Conservation (phyloP, 2,113 vertebrate species). For the Mustelus asterias region DNA sequence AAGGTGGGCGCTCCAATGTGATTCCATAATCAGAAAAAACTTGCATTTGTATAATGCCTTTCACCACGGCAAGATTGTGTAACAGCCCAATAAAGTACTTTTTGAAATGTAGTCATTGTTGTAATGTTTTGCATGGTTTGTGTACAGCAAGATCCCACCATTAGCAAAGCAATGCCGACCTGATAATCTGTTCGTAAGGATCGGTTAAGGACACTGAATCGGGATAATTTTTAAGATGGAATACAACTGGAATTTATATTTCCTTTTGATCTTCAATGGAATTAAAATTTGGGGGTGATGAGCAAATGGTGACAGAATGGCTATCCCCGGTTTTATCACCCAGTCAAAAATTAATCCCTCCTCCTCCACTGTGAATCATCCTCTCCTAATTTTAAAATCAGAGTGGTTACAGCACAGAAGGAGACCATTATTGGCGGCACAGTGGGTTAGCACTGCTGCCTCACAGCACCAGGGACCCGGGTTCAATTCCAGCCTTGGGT, state of each 20-base stretch:
- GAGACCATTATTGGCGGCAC: no score
- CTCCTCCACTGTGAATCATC: no score
- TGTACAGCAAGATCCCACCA: no score
- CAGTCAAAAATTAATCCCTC: no score
- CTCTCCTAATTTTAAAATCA: no score
- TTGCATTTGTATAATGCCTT: neutral
- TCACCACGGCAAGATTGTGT: neutral
- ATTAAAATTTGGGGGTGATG: neutral
- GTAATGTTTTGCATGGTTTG: neutral
- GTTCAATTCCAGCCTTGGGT: no score
- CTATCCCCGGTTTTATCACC: neutral
- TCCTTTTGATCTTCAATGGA: neutral
- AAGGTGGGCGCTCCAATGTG: no score
- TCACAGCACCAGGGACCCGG: no score
- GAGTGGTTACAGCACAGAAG: no score
- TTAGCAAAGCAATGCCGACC: neutral
- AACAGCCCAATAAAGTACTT: neutral
- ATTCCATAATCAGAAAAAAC: neutral
- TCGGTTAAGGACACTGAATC: neutral
- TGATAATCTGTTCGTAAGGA: neutral
- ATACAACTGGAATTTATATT: neutral
- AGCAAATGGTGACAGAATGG: no score
- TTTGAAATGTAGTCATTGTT: neutral
- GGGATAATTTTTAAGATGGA: neutral
- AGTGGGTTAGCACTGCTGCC: no score